These are phyloP conservation scores for Larimichthys crocea DNA, from an alignment of 2,113 vertebrate genomes.

Conservation along the genomic window DNA sequence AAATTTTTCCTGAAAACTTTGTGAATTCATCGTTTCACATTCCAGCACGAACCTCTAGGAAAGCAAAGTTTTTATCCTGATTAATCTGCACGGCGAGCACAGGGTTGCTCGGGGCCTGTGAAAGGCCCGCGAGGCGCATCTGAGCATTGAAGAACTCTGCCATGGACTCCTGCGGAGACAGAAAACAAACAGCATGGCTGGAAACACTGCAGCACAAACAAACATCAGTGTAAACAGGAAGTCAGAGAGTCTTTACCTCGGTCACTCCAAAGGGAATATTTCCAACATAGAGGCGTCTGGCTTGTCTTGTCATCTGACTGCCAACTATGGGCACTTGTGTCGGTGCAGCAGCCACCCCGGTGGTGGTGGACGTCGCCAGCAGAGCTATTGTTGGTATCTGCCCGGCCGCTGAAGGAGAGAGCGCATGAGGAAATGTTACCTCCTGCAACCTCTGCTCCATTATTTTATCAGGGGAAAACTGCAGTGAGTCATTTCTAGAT, in stretches of 20 bases:
- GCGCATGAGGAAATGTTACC: rapidly evolving
- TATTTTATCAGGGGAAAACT: neutral
- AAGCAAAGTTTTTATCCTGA: conserved; percentile 87
- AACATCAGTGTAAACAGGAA: neutral
- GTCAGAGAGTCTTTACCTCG: conserved; percentile 60
- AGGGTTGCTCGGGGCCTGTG: conserved; percentile 82
- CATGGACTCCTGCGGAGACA: conserved; percentile 81
- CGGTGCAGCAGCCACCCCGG: conserved; percentile 74
- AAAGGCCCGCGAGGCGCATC: conserved; percentile 84
- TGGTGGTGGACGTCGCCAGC: conserved; percentile 75
- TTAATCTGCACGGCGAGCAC: conserved; percentile 86
- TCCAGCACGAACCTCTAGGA: conserved; percentile 77
- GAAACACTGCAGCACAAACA: neutral
- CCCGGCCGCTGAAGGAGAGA: conserved; percentile 67
- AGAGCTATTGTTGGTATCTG: conserved; percentile 82
- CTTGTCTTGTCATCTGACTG: conserved; percentile 86
- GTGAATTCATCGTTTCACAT: neutral
- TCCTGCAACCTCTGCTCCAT: neutral
- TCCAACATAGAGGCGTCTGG: conserved; percentile 84
- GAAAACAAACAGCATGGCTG: neutral
- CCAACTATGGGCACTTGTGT: conserved; percentile 81
- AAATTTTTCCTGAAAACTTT: neutral
- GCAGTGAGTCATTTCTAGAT: neutral
- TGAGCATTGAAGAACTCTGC: conserved; percentile 86
- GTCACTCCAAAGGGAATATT: conserved; percentile 85